phyloP scores from a whole-genome alignment of 2,797 vertebrate genomes.

The Coreius guichenoti region DNA sequence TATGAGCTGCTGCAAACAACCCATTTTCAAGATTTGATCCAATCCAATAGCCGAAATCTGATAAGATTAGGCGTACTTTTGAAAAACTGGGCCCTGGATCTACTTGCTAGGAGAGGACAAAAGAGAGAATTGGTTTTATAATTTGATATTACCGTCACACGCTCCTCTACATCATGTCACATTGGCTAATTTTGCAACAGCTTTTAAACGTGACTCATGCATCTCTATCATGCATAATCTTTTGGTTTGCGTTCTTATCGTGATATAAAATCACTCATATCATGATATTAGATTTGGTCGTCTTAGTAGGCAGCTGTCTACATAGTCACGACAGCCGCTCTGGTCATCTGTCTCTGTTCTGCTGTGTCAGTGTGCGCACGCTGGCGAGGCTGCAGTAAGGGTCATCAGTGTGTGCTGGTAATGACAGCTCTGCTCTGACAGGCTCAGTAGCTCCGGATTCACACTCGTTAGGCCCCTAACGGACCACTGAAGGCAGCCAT shows the following conservation, averaged over 20 bases:
- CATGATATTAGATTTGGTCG: neutral
- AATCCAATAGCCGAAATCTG: too few species aligned
- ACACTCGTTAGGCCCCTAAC: neutral
- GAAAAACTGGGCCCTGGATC: too few species aligned
- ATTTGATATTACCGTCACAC: neutral
- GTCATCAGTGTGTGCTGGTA: slow-evolving; percentile 16
- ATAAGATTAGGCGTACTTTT: too few species aligned
- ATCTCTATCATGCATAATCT: neutral
- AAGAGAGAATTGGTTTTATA: too few species aligned
- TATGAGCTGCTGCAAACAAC: too few species aligned
- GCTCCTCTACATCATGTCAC: neutral
- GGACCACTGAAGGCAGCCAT: neutral
- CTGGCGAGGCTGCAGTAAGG: neutral
- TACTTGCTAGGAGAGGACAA: too few species aligned
- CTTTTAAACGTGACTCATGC: neutral
- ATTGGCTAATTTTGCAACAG: neutral
- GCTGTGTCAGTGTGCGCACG: neutral
- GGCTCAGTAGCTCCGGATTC: neutral
- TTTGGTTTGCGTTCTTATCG: neutral
- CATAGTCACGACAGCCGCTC: too few species aligned
- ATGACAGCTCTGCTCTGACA: slow-evolving; percentile 28
- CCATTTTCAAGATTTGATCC: too few species aligned
- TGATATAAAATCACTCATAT: neutral
- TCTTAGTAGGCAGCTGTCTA: neutral
- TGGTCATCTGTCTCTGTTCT: neutral